Evolutionary conservation across 1,140 invertebrate species (phyloP), one percentile per base, ranked within the genome.

Genomic region (Drosophila seguyi): DNA sequence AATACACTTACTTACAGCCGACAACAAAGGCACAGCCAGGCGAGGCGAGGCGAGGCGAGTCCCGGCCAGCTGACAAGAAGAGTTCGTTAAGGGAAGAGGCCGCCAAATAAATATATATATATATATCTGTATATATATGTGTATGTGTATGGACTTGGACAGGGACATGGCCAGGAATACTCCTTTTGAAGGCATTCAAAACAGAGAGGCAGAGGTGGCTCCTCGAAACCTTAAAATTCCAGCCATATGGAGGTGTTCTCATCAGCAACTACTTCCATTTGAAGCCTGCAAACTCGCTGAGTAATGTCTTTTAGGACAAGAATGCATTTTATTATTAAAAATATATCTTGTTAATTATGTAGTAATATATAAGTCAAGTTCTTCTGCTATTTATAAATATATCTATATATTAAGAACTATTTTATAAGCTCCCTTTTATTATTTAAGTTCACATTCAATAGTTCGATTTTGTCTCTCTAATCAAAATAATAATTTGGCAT

Each of bases 51-150:
- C 45, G 31, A 52, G 48, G n/a, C 62, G 29, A 48, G 60, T 47
- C 41, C 68, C 68, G 29, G 34, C 18, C 60, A 62, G 66, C 66
- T 69, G 66, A 75, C 50, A 75, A 65, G 38, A 75, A 75, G 59
- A 75, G 62, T 58, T 59, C 60, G 53, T 72, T 72, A 76, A 76
- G 45, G 58, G 58, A 48, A 71, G 52, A 38, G 52, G 13, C 34
- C 20, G 34, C 58, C 39, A 71, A 79, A 55, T 55, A 58, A 71
- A 78, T 59, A 58, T 59, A 52, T 36, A 79, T 14, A 20, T 14
- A 13, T 14, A 42, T 6, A 6, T 42, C 61, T 55, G 50, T 58
- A 77, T 55, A 65, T 62, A 31, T 20, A 13, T 50, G 4, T 42
- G 11, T 29, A n/a, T 20, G 20, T 42, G 11, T 29, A n/a, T 20